Evolutionary conservation across 2,797 vertebrate genomes (phyloP).

Genomic region (Emydoidea blandingii): DNA sequence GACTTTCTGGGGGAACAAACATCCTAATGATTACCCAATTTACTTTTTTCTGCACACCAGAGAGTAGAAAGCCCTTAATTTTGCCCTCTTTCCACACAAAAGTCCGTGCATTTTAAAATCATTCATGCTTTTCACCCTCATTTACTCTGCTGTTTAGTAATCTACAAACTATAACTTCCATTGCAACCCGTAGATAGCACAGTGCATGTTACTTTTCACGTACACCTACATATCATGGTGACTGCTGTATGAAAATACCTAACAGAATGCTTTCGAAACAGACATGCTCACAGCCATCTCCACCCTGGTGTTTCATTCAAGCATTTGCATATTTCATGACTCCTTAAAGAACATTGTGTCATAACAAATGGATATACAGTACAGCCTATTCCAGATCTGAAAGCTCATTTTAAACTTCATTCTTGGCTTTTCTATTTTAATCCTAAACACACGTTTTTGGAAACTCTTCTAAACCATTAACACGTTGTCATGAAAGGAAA

Average conservation of each 20-base stretch:
- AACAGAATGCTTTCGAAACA: not conserved
- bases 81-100: not conserved
- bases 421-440: conserved; percentile 54
- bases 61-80: not conserved
- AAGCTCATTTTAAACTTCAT: conserved; percentile 61
- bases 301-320: rapidly evolving
- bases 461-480: conserved; percentile 73
- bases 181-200: conserved; percentile 51
- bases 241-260: not conserved
- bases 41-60: not conserved
- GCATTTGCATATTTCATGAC: not conserved
- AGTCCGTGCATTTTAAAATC: conserved; percentile 22
- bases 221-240: not conserved
- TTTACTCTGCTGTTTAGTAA: not conserved
- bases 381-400: conserved; percentile 50
- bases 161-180: conserved; percentile 55
- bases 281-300: not conserved
- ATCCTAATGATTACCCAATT: not conserved
- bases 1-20: not conserved
- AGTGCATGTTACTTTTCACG: not conserved
- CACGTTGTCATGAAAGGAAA: conserved; percentile 69
- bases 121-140: conserved; percentile 61
- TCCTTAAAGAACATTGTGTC: not conserved
- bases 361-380: conserved; percentile 1
- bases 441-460: conserved; percentile 66